Percentiles rank a stretch among this genome's conserved stretches.
phyloP scores from a whole-genome alignment of 2,888 invertebrate genomes.

The Melanchra persicariae region DNA sequence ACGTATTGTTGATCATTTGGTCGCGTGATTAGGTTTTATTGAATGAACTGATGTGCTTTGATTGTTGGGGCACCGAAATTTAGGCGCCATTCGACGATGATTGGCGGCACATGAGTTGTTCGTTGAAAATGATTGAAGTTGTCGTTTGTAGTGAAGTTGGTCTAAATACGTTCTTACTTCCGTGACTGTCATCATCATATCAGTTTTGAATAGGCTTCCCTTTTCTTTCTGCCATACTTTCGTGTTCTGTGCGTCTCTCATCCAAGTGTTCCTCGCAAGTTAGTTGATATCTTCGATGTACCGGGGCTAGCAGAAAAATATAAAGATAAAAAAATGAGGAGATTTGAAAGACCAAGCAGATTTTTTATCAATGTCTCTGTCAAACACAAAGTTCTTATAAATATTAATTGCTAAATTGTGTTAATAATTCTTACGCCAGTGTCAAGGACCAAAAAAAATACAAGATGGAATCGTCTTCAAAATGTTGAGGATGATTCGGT shows the following conservation, averaged over 20 bases:
- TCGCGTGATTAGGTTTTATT: slow-evolving; percentile 60
- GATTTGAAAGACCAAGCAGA: not conserved
- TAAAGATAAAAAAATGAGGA: not conserved
- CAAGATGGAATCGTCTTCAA: slow-evolving; percentile 2
- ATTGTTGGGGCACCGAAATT: slow-evolving; percentile 36
- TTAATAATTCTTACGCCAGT: slow-evolving; percentile 3
- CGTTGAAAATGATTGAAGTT: slow-evolving; percentile 8
- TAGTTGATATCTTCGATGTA: not conserved
- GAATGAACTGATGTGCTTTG: slow-evolving; percentile 46
- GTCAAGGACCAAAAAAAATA: slow-evolving; percentile 19
- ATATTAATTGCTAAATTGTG: not conserved
- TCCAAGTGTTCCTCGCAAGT: not conserved
- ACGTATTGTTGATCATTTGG: slow-evolving; percentile 56
- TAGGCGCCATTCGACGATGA: slow-evolving; percentile 56
- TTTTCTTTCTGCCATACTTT: not conserved
- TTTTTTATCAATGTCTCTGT: slow-evolving; percentile 5
- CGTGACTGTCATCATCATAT: not conserved
- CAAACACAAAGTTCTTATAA: slow-evolving; percentile 5
- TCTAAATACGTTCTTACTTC: not conserved
- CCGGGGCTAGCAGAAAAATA: not conserved
- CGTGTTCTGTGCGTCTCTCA: not conserved
- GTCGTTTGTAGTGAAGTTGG: not conserved
- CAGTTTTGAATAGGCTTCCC: not conserved
- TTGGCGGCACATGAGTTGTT: slow-evolving; percentile 22
- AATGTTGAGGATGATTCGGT: not conserved